A percentile compares a stretch with the other conserved stretches of the same genome.
phyloP scores from a whole-genome alignment of 2,888 invertebrate species.

The Drosophila dives region DNA sequence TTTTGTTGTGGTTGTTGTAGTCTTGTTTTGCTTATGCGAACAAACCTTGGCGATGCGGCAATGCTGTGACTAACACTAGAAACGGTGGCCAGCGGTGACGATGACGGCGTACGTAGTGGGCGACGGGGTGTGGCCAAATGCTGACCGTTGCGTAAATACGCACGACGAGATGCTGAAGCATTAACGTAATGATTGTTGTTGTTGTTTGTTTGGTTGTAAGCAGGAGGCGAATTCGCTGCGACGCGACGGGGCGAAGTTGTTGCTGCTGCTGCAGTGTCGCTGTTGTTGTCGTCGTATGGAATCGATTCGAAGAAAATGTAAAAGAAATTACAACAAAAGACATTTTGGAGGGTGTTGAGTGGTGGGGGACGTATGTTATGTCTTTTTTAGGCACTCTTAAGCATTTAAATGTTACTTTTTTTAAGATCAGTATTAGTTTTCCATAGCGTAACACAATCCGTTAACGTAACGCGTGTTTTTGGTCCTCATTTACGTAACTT shows the following conservation, averaged over 20 bases:
- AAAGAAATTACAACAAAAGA: slow-evolving; percentile 71
- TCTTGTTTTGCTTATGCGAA: slow-evolving; percentile 65
- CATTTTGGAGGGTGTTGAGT: slow-evolving; percentile 21
- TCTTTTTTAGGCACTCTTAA: slow-evolving; percentile 1
- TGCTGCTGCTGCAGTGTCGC: slow-evolving; percentile 36
- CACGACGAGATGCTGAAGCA: slow-evolving; percentile 69
- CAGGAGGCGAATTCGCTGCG: slow-evolving; percentile 32
- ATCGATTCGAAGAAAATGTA: slow-evolving; percentile 72
- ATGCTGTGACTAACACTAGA: slow-evolving; percentile 78
- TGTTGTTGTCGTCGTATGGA: slow-evolving; percentile 63
- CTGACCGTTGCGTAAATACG: slow-evolving; percentile 71
- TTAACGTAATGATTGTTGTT: slow-evolving; percentile 69
- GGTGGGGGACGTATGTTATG: not conserved
- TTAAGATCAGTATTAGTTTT: slow-evolving; percentile 21
- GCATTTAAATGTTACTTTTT: slow-evolving; percentile 16
- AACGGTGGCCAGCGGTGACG: slow-evolving; percentile 83
- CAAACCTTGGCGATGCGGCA: slow-evolving; percentile 84
- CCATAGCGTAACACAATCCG: slow-evolving; percentile 38
- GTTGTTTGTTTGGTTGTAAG: slow-evolving; percentile 56
- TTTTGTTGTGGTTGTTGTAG: slow-evolving; percentile 31
- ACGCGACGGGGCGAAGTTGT: slow-evolving; percentile 43
- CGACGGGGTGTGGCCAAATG: slow-evolving; percentile 81
- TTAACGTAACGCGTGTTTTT: slow-evolving; percentile 3
- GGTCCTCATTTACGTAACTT: slow-evolving; percentile 21
- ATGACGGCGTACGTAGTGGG: slow-evolving; percentile 83